Conservation (phyloP, 2,113 vertebrate species). For the Carlito syrichta region DNA sequence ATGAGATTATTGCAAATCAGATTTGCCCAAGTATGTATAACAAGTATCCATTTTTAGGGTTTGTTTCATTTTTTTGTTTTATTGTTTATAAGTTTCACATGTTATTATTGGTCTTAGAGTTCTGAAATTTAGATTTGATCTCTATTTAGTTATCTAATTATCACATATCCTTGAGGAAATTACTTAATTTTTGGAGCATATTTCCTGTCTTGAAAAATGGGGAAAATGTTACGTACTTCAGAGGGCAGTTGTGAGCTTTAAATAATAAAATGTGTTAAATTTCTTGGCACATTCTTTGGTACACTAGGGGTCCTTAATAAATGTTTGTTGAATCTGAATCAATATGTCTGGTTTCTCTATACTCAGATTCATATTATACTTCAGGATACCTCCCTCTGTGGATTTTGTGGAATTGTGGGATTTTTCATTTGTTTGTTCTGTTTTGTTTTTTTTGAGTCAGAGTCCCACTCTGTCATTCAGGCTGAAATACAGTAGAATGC, state of each 20-base stretch:
- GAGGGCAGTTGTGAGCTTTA: not conserved
- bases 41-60: not conserved
- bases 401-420: not conserved
- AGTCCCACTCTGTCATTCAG: no score
- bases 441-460: no score
- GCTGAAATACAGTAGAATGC: no score
- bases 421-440: no score
- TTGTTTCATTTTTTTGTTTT: not conserved
- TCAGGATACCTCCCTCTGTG: not conserved
- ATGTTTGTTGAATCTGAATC: not conserved
- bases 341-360: not conserved
- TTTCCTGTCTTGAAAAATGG: not conserved
- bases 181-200: not conserved
- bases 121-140: not conserved
- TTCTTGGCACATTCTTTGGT: not conserved
- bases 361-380: not conserved
- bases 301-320: not conserved
- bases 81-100: not conserved
- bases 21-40: not conserved
- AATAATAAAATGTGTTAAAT: not conserved
- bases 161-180: not conserved
- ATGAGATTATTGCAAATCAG: not conserved
- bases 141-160: not conserved
- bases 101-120: not conserved
- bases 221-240: not conserved